phyloP scores from a whole-genome alignment of 1,140 invertebrate genomes.

The Bombus picipes region DNA sequence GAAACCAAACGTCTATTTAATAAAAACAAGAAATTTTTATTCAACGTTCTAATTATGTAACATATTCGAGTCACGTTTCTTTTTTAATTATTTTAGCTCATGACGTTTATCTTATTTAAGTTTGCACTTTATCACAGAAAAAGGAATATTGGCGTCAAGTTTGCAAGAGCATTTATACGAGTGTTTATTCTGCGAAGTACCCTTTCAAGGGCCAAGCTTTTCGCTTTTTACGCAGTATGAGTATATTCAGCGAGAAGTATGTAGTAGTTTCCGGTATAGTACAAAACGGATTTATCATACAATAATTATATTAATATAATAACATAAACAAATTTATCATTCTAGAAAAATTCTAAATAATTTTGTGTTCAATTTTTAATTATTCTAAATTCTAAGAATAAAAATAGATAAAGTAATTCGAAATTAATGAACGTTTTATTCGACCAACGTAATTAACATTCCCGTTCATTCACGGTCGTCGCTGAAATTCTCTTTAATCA shows the following conservation, averaged over 20 bases:
- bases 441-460: conserved; percentile 66
- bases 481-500: conserved; percentile 72
- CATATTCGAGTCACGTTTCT: no score
- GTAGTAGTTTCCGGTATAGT: neutral
- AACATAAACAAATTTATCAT: neutral
- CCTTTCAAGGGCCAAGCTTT: neutral
- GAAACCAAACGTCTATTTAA: no score
- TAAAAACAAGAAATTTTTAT: neutral
- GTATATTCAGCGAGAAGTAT: neutral
- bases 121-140: neutral
- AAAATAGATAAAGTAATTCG: no score
- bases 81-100: neutral
- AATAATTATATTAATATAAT: no score
- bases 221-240: neutral
- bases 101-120: neutral
- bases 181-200: neutral
- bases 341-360: neutral
- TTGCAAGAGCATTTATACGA: neutral
- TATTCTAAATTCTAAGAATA: no score
- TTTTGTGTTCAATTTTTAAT: neutral
- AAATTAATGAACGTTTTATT: no score
- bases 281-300: neutral
- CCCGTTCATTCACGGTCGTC: conserved; percentile 41
- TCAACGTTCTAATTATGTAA: neutral
- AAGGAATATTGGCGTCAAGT: neutral